Evolutionary conservation across 2,888 invertebrate genomes (phyloP), one percentile per base, ranked within the genome.

Genomic region (Caenorhabditis sp.): DNA sequence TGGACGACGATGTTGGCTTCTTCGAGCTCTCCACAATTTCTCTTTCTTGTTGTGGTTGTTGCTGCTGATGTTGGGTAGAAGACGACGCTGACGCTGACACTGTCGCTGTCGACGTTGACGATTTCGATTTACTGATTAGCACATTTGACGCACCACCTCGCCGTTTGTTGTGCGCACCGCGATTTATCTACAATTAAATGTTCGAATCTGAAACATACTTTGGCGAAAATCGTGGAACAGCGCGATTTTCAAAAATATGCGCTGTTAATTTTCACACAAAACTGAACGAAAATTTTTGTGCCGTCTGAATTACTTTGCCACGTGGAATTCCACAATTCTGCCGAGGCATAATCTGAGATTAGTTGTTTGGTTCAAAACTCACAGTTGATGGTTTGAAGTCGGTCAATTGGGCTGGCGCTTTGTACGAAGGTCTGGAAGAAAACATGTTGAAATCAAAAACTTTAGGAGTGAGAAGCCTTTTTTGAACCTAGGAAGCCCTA

Each of bases 381-480:
- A 61, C 61, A 0, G 66, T 58, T 0, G 73, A 69, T 54, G 73
- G 73, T 19, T 74, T 74, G 58, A 74, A 74, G 26, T 74, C 73
- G 5, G 69, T 74, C n/a, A 69, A 17, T 12, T 58, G 53, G 27
- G 63, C 66, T 23, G 8, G 55, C 27, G 26, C 55, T 55, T n/a
- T 27, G 26, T 27, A 3, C 5, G 26, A 23, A 26, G 1, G 17
- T 17, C 51, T 51, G 21, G 3, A 51, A 51, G 21, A 51, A 51
- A 51, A 21, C 8, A 10, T 10, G 14, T 21, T 2, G 19, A 37
- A 58, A 23, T 37, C 2, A 37, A 36, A 36, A 37, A 58, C 19
- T 3, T 17, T 37, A 19, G 8, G 50, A 50, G 14, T 4, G 50
- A 12, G 4, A 8, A 36, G 36, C 50, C 50, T 50, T 5, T n/a